Evolutionary conservation across 2,113 vertebrate species (phyloP).

Genomic region (Pseudorhombus dupliciocellatus): DNA sequence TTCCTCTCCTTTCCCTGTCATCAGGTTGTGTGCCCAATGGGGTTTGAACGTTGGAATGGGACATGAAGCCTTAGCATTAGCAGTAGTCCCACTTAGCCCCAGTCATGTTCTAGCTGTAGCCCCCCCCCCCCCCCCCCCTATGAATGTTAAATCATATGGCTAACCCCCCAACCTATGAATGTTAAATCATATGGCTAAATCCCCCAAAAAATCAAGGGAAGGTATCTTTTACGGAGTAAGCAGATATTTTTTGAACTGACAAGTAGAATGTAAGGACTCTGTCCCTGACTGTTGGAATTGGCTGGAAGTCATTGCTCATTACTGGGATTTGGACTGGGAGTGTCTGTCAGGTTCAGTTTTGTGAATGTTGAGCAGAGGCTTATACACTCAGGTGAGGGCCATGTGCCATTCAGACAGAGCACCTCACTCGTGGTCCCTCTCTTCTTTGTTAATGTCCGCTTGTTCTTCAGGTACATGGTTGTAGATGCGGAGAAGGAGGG

Average conservation of each 20-base stretch:
- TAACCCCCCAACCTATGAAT: conserved; percentile 66
- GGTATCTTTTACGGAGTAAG: conserved; percentile 47
- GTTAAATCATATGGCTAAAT: conserved; percentile 68
- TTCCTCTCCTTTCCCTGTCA: conserved; percentile 46
- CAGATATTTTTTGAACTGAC: conserved; percentile 73
- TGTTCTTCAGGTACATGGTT: conserved; percentile 50
- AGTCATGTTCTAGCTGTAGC: conserved; percentile 34
- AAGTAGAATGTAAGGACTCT: conserved; percentile 74
- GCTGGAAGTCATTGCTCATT: conserved; percentile 26
- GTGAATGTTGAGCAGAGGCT: conserved; percentile 70
- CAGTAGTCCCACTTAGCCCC: conserved; percentile 35
- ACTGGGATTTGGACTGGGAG: conserved; percentile 27
- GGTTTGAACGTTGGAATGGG: conserved; percentile 49
- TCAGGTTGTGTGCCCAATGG: conserved; percentile 59
- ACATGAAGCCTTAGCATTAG: conserved; percentile 64
- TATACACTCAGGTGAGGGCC: conserved; percentile 64
- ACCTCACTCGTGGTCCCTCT: conserved; percentile 47
- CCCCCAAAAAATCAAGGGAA: conserved; percentile 65
- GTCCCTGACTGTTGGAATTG: conserved; percentile 35
- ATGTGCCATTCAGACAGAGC: conserved; percentile 53
- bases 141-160: conserved; percentile 70
- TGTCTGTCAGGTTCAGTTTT: conserved; percentile 43
- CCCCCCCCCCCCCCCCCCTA: conserved; percentile 43
- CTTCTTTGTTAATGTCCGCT: conserved; percentile 43
- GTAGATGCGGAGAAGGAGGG: conserved; percentile 35